A percentile compares a stretch with the other conserved stretches of the same genome.
These are phyloP conservation scores for Cryptus armator DNA, from an alignment of 2,888 invertebrate species.

Conservation along the genomic window DNA sequence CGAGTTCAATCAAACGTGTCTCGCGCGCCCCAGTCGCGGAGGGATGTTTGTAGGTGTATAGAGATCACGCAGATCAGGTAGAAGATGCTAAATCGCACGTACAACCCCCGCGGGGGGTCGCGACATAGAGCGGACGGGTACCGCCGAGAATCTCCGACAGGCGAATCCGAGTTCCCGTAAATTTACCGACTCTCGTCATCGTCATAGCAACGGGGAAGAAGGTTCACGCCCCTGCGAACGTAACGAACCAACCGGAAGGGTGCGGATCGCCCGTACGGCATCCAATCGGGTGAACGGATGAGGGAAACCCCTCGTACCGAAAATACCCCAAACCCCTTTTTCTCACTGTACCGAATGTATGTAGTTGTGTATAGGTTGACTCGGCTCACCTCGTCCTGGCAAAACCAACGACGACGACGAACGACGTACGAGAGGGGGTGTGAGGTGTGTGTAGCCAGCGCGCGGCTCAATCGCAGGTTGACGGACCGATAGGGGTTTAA, in stretches of 20 bases:
- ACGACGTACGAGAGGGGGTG: constrained; percentile 50
- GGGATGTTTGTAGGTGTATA: constrained; percentile 39
- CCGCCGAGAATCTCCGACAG: constrained; percentile 15
- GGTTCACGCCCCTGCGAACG: constrained; percentile 76
- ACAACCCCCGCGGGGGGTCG: constrained; percentile 2
- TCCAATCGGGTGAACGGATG: constrained; percentile 76
- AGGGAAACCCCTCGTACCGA: constrained; percentile 69
- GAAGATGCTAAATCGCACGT: constrained; percentile 53
- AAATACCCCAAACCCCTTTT: constrained; percentile 68
- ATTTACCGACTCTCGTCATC: constrained; percentile 67
- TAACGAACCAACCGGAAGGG: constrained; percentile 77
- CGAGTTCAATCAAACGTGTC: constrained; percentile 35
- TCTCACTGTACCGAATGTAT: background rate
- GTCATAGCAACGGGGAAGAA: constrained; percentile 77
- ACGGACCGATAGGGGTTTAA: constrained; percentile 78
- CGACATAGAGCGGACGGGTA: constrained; percentile 25
- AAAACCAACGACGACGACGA: constrained; percentile 38
- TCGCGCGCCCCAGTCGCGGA: constrained; percentile 12
- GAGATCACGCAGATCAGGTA: constrained; percentile 36
- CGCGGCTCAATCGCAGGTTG: constrained; percentile 76
- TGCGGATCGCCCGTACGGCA: constrained; percentile 75
- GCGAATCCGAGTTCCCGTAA: constrained; percentile 60
- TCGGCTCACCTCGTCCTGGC: constrained; percentile 49
- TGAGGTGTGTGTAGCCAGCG: constrained; percentile 54
- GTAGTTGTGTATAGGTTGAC: constrained; percentile 22